A percentile compares a stretch with the other conserved stretches of the same genome.
phyloP scores from a whole-genome alignment of 37 sponge, comb jelly and placozoan genomes.

The Axinella damicornis region DNA sequence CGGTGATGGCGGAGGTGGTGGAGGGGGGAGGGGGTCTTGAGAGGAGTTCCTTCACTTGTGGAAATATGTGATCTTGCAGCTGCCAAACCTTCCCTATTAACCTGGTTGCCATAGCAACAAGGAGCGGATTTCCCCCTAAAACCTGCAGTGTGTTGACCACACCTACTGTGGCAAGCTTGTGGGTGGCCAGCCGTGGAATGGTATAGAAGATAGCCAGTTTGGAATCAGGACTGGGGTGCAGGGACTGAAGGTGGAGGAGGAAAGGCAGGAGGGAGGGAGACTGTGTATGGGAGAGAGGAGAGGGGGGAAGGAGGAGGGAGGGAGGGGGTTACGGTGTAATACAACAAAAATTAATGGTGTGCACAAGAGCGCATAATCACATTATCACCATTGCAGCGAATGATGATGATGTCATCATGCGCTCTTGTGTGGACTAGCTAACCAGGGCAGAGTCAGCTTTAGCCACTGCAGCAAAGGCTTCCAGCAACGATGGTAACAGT shows the following conservation, averaged over 20 bases:
- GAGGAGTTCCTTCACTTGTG: conserved; percentile 22
- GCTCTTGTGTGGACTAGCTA: too few relatives aligned
- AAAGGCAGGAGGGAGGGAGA: conserved; percentile 34
- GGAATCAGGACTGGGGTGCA: not conserved
- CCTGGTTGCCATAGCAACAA: conserved; percentile 22
- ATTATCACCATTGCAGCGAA: too few relatives aligned
- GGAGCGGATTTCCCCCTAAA: conserved; percentile 20
- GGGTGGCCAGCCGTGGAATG: conserved; percentile 50
- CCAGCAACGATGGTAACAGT: not conserved
- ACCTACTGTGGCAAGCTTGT: not conserved
- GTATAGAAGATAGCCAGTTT: conserved; percentile 44
- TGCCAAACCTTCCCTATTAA: conserved; percentile 37
- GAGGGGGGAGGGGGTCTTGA: conserved; percentile 4
- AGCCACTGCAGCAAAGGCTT: conserved; percentile 4
- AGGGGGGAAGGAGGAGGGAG: too few relatives aligned
- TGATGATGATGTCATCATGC: too few relatives aligned
- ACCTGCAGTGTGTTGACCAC: conserved; percentile 16
- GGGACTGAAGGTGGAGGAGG: conserved; percentile 23
- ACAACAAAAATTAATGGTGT: too few relatives aligned
- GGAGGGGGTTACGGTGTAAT: too few relatives aligned
- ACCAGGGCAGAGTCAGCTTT: conserved; percentile 25
- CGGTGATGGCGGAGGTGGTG: not conserved
- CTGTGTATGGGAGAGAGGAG: conserved; percentile 32
- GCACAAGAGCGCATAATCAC: too few relatives aligned
- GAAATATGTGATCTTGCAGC: conserved; percentile 37